These are phyloP conservation scores for Cathartes aura DNA, from an alignment of 2,113 vertebrate genomes.

Conservation along the genomic window DNA sequence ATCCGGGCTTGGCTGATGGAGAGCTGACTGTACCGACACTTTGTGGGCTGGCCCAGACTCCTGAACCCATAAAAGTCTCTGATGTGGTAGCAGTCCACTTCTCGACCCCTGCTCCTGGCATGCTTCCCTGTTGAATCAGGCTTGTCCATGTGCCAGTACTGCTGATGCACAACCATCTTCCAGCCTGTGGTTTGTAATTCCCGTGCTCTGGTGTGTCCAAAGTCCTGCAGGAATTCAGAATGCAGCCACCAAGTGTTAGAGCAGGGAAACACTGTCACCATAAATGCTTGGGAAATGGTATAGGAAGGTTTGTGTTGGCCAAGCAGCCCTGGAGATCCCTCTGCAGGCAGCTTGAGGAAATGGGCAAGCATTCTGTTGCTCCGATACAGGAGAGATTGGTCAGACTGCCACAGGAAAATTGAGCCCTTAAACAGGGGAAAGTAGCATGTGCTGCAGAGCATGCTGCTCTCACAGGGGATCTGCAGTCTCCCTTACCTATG, in stretches of 20 bases:
- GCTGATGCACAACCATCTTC: not conserved
- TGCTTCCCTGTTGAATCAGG: conserved; percentile 15
- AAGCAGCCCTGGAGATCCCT: conserved; percentile 50
- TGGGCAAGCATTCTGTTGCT: not conserved
- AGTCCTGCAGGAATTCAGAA: not conserved
- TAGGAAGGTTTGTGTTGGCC: not conserved
- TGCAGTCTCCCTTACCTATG: not conserved
- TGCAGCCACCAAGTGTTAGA: conserved; percentile 8
- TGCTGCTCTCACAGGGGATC: not conserved
- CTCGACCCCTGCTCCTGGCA: not conserved
- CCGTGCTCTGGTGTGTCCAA: not conserved
- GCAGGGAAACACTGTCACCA: not conserved
- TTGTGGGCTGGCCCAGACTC: not conserved
- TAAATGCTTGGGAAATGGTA: not conserved
- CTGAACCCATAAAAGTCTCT: not conserved
- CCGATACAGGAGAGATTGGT: not conserved
- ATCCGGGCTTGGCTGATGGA: not conserved
- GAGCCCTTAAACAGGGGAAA: not conserved
- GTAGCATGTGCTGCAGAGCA: not conserved
- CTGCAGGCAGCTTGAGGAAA: conserved; percentile 56
- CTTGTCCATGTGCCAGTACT: not conserved
- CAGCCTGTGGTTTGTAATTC: not conserved
- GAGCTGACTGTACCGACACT: not conserved
- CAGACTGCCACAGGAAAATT: not conserved
- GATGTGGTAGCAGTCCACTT: conserved; percentile 7